Base-by-base conservation (phyloP, 92 coral and sea anemone species). In the Palythoa caribaeorum region DNA sequence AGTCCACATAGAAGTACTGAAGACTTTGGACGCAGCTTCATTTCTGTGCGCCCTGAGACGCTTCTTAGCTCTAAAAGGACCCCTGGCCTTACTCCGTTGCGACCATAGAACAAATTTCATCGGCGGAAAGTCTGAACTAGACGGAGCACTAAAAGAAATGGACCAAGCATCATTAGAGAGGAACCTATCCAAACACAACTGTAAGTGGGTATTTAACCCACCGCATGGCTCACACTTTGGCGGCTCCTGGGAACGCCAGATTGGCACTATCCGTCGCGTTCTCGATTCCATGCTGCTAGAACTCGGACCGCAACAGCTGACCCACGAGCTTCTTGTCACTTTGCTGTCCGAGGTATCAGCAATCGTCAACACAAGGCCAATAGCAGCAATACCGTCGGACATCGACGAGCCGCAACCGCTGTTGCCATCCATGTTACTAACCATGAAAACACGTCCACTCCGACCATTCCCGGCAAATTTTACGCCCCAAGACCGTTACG, bases 221-320 rank as follows among this genome's bases (percentile, higher is more conserved):
- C 89, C 89, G 3, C 89, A 77, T 48, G 89, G 60, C n/a, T 86
- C 86, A 44, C 89, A 86, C 20, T 78, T 78, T 20, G 84, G 84
- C 70, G 59, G 83, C 28, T 72, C 38, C 12, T 80, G 86, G 86
- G 86, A 80, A 38, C 73, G 86, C 7, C 87, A 65, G 28, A 83
- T 83, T 12, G 28, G 59, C 28, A 28, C 28, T 28, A 28, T 28
- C 28, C 28, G 28, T 0, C 28, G 28, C 28, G 28, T 28, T 28
- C 77, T 83, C 38, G 76, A 83, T 21, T 10, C 52, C 11, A 83
- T 65, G 76, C n/a, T 83, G 50, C 8, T 55, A 28, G 55, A 83
- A 53, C 77, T 80, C 3, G 86, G 86, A 10, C 17, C 14, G 37
- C 60, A 0, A 0, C 63, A 78, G 28, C 73, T 80, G 9, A 80